Conservation (phyloP, 2,888 invertebrate genomes). For the Callyntrura sp. region DNA sequence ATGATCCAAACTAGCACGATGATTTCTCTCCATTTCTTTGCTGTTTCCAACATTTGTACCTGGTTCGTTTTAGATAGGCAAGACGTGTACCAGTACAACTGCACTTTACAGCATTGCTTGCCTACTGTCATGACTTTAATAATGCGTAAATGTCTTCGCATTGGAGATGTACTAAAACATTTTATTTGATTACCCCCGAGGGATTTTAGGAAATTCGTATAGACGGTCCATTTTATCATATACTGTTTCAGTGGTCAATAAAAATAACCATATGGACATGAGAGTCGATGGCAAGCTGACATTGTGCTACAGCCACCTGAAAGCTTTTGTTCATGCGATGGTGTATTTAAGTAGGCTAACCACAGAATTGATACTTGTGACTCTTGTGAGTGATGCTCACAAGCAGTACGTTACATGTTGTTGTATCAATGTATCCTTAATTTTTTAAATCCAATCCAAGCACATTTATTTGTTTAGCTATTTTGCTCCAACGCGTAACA, state of each 20-base stretch:
- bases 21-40: too few species aligned
- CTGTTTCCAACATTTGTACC: too few species aligned
- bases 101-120: too few species aligned
- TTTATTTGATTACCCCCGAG: constrained; percentile 39
- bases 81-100: too few species aligned
- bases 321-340: neutral
- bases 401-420: neutral
- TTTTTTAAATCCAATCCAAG: neutral
- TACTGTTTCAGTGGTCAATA: too few species aligned
- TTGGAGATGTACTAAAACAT: neutral
- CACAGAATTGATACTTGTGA: neutral
- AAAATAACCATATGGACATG: constrained; percentile 4
- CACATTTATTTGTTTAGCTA: neutral
- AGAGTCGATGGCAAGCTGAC: neutral
- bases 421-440: too few species aligned
- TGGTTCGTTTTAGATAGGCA: too few species aligned
- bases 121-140: too few species aligned
- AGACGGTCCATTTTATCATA: too few species aligned
- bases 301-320: neutral
- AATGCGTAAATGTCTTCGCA: too few species aligned
- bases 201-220: neutral
- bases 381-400: neutral
- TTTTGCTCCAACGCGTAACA: too few species aligned
- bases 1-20: too few species aligned
- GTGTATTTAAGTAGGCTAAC: neutral